A percentile compares a stretch with the other conserved stretches of the same genome.
Evolutionary conservation across 2,888 invertebrate genomes (phyloP).

Genomic region (Phlogophora meticulosa): DNA sequence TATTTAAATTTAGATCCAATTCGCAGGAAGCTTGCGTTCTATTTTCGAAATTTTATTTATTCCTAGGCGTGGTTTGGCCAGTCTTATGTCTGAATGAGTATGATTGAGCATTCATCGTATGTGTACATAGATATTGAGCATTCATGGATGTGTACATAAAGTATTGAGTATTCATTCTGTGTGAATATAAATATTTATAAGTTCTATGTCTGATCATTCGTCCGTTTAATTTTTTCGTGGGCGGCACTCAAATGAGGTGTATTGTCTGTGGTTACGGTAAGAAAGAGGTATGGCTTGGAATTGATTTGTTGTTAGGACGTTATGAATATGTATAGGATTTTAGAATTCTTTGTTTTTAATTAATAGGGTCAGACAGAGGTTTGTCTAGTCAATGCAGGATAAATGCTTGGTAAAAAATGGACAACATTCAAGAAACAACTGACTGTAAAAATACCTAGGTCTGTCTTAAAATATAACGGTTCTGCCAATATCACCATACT

Average conservation of each 20-base stretch:
- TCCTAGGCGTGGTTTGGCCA: slow-evolving; percentile 85
- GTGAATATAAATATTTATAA: slow-evolving; percentile 59
- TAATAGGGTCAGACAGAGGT: too few species aligned
- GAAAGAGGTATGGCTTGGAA: slow-evolving; percentile 20
- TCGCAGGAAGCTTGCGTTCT: slow-evolving; percentile 85
- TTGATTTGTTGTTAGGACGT: slow-evolving; percentile 24
- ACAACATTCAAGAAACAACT: too few species aligned
- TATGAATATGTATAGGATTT: slow-evolving; percentile 10
- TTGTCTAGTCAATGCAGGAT: too few species aligned
- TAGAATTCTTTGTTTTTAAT: slow-evolving; percentile 2
- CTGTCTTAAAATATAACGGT: too few species aligned
- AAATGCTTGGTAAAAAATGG: too few species aligned
- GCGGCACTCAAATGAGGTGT: slow-evolving; percentile 47
- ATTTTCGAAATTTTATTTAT: slow-evolving; percentile 87
- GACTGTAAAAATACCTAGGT: too few species aligned
- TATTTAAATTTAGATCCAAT: slow-evolving; percentile 85
- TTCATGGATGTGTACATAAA: slow-evolving; percentile 23
- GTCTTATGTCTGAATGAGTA: slow-evolving; percentile 71
- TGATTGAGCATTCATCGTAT: slow-evolving; percentile 55
- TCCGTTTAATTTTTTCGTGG: slow-evolving; percentile 62
- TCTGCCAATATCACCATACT: too few species aligned
- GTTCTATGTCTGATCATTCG: slow-evolving; percentile 57
- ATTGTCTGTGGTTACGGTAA: slow-evolving; percentile 30
- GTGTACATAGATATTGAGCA: slow-evolving; percentile 43
- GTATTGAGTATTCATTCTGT: slow-evolving; percentile 42